These are phyloP conservation scores for Lathamus discolor DNA, from an alignment of 2,113 vertebrate genomes.

Conservation along the genomic window DNA sequence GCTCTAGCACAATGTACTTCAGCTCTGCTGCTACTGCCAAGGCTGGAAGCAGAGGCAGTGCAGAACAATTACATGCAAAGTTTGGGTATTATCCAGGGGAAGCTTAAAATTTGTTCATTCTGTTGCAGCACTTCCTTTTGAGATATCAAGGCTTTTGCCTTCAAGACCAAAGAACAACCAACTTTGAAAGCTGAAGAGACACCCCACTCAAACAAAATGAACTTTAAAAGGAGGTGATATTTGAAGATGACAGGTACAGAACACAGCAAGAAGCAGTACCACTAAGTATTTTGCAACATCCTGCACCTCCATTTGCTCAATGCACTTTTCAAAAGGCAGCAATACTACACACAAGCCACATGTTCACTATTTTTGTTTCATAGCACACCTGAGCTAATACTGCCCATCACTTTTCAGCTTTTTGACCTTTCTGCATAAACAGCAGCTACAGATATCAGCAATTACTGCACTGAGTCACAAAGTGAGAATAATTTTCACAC, in stretches of 20 bases:
- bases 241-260: not conserved
- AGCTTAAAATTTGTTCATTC: not conserved
- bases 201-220: not conserved
- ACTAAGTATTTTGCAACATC: not conserved
- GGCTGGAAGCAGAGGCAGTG: not conserved
- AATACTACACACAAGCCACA: accelerated
- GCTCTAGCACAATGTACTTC: not conserved
- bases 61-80: not conserved
- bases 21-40: not conserved
- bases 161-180: not conserved
- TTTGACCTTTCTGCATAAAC: not conserved
- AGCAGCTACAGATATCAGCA: not conserved
- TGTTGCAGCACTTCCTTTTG: not conserved
- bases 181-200: not conserved
- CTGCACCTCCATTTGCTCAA: not conserved
- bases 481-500: not conserved
- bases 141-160: not conserved
- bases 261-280: not conserved
- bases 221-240: not conserved
- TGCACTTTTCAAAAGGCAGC: accelerated
- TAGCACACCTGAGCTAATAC: accelerated
- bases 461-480: not conserved
- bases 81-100: not conserved
- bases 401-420: not conserved
- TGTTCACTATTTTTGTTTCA: not conserved